Conservation (phyloP, 2,113 vertebrate species). For the Circaetus gallicus region DNA sequence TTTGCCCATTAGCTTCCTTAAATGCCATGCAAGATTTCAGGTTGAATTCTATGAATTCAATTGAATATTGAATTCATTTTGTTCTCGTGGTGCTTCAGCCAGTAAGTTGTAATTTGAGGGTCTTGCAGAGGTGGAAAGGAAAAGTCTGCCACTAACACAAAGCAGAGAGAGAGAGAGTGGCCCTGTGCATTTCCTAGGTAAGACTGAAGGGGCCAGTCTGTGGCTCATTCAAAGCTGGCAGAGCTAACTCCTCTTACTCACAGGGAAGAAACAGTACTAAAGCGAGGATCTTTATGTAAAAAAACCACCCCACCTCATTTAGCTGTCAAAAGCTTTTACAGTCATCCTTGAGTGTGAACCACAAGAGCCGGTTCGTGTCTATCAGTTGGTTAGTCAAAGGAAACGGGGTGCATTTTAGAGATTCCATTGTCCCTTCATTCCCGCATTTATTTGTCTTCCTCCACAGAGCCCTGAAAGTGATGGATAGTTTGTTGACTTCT, state of each 20-base stretch:
- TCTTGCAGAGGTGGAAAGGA: neutral
- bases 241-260: neutral
- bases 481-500: conserved; percentile 12
- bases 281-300: neutral
- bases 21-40: neutral
- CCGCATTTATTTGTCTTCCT: neutral
- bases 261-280: neutral
- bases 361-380: neutral
- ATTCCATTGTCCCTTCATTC: conserved; percentile 18
- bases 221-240: neutral
- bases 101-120: neutral
- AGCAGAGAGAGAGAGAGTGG: neutral
- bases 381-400: neutral
- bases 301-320: neutral
- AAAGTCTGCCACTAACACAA: neutral
- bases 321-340: conserved; percentile 6
- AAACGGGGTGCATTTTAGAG: neutral
- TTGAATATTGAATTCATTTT: neutral
- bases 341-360: neutral
- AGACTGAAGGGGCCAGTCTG: conserved; percentile 17
- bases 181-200: neutral
- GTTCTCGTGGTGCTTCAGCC: neutral
- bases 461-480: neutral
- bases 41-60: neutral
- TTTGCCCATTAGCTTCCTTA: neutral